These are phyloP conservation scores for Ladona fulva DNA, from an alignment of 1,140 invertebrate genomes.

Conservation along the genomic window DNA sequence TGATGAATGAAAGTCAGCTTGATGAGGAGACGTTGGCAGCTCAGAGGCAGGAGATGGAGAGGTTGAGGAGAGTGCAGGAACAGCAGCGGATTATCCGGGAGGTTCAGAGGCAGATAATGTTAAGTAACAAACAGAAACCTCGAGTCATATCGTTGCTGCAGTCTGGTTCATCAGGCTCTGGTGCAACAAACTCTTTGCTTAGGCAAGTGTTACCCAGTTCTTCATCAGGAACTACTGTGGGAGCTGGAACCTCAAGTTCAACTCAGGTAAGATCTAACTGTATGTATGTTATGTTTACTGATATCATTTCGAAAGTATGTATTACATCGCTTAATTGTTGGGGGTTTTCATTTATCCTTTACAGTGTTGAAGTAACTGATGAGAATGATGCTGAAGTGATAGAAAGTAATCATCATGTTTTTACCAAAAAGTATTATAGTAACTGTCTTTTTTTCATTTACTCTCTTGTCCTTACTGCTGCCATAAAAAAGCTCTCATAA, in stretches of 20 bases:
- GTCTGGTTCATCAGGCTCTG: constrained; percentile 17
- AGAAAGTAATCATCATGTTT: too few relatives aligned
- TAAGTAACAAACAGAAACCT: constrained; percentile 55
- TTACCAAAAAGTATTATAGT: too few relatives aligned
- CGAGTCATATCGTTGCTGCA: constrained; percentile 58
- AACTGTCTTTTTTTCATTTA: too few relatives aligned
- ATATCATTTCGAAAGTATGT: too few relatives aligned
- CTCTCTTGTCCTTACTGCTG: too few relatives aligned
- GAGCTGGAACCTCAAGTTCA: constrained; percentile 27
- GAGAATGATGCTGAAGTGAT: too few relatives aligned
- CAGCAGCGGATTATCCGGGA: constrained; percentile 71
- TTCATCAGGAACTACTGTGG: constrained; percentile 14
- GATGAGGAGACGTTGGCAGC: constrained; percentile 86
- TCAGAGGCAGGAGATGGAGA: constrained; percentile 83
- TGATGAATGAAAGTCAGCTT: constrained; percentile 84
- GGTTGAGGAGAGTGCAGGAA: constrained; percentile 71
- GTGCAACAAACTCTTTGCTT: constrained; percentile 46
- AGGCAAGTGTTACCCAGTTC: constrained; percentile 34
- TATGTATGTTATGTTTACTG: too few relatives aligned
- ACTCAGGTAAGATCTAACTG: constrained; percentile 32
- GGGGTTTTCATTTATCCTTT: too few relatives aligned
- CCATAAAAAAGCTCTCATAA: too few relatives aligned
- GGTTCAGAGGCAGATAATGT: constrained; percentile 58
- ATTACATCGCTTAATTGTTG: too few relatives aligned
- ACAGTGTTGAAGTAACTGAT: too few relatives aligned